Evolutionary conservation across 1,140 invertebrate species (phyloP).

Genomic region (Homarus americanus): DNA sequence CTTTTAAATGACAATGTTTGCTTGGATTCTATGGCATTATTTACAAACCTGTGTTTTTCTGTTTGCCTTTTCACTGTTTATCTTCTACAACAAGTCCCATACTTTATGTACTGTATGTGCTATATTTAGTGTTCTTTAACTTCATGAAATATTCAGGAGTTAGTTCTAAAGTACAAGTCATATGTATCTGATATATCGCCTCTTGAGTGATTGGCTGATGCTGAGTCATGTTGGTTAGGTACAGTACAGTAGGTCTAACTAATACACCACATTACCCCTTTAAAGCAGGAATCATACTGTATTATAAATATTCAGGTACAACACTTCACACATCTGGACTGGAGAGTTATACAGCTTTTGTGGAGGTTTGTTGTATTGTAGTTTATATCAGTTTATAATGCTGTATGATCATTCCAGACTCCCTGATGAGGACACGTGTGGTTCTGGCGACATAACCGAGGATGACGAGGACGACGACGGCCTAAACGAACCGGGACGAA

Average conservation of each 20-base stretch:
- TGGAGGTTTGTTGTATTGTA: background rate
- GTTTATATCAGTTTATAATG: background rate
- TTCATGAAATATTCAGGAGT: too few relatives aligned
- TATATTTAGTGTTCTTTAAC: too few relatives aligned
- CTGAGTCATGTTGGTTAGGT: too few relatives aligned
- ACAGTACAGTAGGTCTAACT: too few relatives aligned
- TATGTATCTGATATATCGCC: too few relatives aligned
- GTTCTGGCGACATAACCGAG: conserved; percentile 59
- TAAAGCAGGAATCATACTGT: background rate
- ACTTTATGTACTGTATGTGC: too few relatives aligned
- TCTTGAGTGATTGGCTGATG: too few relatives aligned
- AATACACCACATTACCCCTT: too few relatives aligned
- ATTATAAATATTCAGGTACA: too few relatives aligned
- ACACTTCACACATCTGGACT: too few relatives aligned
- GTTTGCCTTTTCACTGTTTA: background rate
- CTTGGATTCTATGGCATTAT: background rate
- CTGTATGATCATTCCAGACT: background rate
- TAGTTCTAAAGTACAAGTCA: too few relatives aligned
- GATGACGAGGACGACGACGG: conserved; percentile 67
- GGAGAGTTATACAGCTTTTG: background rate
- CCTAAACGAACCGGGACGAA: conserved; percentile 45
- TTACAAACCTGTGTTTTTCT: background rate
- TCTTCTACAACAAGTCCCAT: background rate
- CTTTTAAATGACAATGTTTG: background rate
- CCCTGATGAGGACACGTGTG: conserved; percentile 51